phyloP scores from a whole-genome alignment of 2,888 invertebrate species.

The Scaptomyza parva region DNA sequence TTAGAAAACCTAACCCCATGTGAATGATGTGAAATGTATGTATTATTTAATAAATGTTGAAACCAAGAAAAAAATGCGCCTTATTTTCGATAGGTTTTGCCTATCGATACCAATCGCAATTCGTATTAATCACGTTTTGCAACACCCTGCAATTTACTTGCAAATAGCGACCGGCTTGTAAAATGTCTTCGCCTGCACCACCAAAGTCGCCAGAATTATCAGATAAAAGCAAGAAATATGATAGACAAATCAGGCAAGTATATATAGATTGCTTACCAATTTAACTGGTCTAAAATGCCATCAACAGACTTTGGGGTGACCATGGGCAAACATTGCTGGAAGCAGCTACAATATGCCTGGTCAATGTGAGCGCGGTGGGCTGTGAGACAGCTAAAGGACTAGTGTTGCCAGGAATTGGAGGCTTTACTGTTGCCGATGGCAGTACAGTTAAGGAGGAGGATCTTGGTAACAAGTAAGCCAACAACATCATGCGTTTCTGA shows the following conservation, averaged over 20 bases:
- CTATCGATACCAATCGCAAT: slow-evolving; percentile 30
- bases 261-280: neutral
- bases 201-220: slow-evolving; percentile 88
- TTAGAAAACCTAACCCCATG: slow-evolving; percentile 18
- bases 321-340: slow-evolving; percentile 97
- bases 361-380: slow-evolving; percentile 96
- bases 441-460: slow-evolving; percentile 93
- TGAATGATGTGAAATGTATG: slow-evolving; percentile 53
- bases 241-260: slow-evolving; percentile 89
- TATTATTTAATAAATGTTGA: slow-evolving; percentile 69
- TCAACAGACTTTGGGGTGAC: slow-evolving; percentile 96
- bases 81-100: neutral
- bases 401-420: slow-evolving; percentile 96
- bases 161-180: slow-evolving; percentile 62
- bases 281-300: neutral
- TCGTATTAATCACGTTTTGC: slow-evolving; percentile 10
- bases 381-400: slow-evolving; percentile 98
- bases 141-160: slow-evolving; percentile 49
- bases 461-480: slow-evolving; percentile 93
- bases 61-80: slow-evolving; percentile 4
- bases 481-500: neutral
- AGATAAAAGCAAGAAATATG: slow-evolving; percentile 91
- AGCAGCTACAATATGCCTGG: slow-evolving; percentile 94
- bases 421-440: slow-evolving; percentile 96
- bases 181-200: slow-evolving; percentile 84